Evolutionary conservation across 1,140 invertebrate species (phyloP).

Genomic region (Achroia grisella): DNA sequence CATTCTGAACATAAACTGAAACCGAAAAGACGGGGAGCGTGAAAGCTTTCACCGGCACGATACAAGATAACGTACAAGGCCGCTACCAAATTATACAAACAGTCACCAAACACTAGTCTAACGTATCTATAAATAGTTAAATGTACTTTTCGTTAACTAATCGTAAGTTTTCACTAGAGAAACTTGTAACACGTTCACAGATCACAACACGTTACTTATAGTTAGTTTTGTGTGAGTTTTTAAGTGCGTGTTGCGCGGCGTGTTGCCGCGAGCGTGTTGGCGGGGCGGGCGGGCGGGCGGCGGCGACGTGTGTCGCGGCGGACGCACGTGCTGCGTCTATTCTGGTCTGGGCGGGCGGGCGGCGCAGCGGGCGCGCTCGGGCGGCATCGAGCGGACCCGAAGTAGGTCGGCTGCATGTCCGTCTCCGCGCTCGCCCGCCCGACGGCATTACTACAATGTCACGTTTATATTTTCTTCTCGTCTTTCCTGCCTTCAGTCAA

Average conservation of each 20-base stretch:
- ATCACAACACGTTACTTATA: slow-evolving; percentile 2
- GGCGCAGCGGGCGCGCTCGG: slow-evolving; percentile 25
- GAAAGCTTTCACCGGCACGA: slow-evolving; percentile 41
- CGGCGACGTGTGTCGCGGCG: slow-evolving; percentile 46
- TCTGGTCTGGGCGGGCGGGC: slow-evolving; percentile 52
- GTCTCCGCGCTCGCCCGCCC: slow-evolving; percentile 9
- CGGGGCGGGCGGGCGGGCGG: slow-evolving; percentile 17
- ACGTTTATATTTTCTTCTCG: too few species aligned
- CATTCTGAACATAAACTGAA: slow-evolving; percentile 18
- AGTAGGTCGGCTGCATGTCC: slow-evolving; percentile 37
- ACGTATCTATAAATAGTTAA: slow-evolving; percentile 34
- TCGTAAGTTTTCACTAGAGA: neutral
- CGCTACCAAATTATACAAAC: slow-evolving; percentile 45
- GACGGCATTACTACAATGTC: slow-evolving; percentile 1
- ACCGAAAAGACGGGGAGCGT: slow-evolving; percentile 29
- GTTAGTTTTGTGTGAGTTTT: slow-evolving; percentile 1
- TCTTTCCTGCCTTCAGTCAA: too few species aligned
- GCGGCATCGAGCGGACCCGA: slow-evolving; percentile 58
- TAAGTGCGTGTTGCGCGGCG: neutral
- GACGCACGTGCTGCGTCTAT: slow-evolving; percentile 70
- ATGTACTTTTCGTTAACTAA: neutral
- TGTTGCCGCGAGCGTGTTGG: slow-evolving; percentile 1
- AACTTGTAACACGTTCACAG: neutral
- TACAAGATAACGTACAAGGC: slow-evolving; percentile 64
- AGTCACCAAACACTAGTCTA: slow-evolving; percentile 10